phyloP scores from a whole-genome alignment of 2,113 vertebrate genomes.

The Pseudopipra pipra region DNA sequence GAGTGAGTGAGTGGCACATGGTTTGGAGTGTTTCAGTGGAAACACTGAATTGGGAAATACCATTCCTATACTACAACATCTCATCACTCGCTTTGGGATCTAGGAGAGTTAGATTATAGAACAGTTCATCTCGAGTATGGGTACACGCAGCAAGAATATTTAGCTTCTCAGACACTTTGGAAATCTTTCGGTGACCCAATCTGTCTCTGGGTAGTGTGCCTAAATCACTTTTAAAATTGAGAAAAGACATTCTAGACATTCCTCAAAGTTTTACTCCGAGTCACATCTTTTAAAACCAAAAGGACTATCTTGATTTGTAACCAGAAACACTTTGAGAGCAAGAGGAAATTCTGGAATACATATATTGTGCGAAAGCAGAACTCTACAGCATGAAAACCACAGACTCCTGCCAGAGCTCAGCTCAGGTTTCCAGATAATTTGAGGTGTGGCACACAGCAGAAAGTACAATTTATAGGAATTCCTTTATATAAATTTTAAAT shows the following conservation, averaged over 20 bases:
- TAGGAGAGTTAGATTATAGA: neutral
- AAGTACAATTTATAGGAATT: neutral
- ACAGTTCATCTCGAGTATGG: neutral
- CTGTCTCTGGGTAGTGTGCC: neutral
- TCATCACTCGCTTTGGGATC: neutral
- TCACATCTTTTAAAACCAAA: neutral
- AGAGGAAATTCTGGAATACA: slow-evolving; percentile 31
- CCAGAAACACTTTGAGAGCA: neutral
- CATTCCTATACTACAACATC: neutral
- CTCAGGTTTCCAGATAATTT: slow-evolving; percentile 8
- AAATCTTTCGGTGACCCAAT: neutral
- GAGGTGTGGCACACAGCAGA: neutral
- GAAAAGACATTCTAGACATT: neutral
- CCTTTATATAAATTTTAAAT: neutral
- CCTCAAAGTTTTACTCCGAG: neutral
- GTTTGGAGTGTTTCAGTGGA: neutral
- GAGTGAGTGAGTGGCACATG: fast-evolving
- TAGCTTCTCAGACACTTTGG: neutral
- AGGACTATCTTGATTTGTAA: neutral
- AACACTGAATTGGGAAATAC: neutral
- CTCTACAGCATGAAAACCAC: neutral
- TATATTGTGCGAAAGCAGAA: neutral
- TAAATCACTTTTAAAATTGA: neutral
- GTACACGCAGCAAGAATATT: neutral
- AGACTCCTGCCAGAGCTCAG: neutral